A percentile compares a stretch with the other conserved stretches of the same genome.
phyloP scores from a whole-genome alignment of 2,888 invertebrate species.

The Lobophora halterata region DNA sequence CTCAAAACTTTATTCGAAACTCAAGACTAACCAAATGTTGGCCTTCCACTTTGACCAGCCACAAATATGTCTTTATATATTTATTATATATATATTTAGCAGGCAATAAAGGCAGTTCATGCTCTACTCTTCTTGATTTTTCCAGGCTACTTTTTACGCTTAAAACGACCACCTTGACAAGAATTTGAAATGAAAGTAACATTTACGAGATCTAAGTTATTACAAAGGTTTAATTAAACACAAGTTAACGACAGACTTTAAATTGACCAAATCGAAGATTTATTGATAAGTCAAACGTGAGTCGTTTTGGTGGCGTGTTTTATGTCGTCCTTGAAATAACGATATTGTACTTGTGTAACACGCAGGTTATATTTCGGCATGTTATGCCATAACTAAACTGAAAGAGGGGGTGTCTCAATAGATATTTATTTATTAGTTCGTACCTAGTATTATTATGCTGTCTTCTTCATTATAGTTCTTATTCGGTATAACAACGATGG shows the following conservation, averaged over 20 bases:
- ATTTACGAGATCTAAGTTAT: background rate
- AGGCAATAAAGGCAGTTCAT: conserved; percentile 19
- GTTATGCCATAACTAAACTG: background rate
- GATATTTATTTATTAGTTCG: conserved; percentile 19
- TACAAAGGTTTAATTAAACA: conserved; percentile 5
- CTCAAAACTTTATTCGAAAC: conserved; percentile 1
- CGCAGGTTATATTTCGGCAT: background rate
- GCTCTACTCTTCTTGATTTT: background rate
- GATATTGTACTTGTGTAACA: conserved; percentile 7
- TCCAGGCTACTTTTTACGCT: background rate
- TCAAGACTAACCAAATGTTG: conserved; percentile 43
- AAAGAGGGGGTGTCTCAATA: background rate
- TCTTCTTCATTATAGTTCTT: conserved; percentile 12
- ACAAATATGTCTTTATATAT: conserved; percentile 44
- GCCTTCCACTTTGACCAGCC: conserved; percentile 32
- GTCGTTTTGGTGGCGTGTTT: conserved; percentile 18
- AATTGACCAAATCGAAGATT: conserved; percentile 20
- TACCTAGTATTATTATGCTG: conserved; percentile 28
- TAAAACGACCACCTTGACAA: background rate
- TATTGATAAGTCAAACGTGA: conserved; percentile 20
- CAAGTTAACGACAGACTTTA: conserved; percentile 14
- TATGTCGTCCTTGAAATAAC: conserved; percentile 13
- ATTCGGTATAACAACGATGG: no score
- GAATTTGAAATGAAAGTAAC: conserved; percentile 4
- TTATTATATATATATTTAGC: no score